phyloP scores from a whole-genome alignment of 2,113 vertebrate genomes.

The Ceyx cyanopectus region DNA sequence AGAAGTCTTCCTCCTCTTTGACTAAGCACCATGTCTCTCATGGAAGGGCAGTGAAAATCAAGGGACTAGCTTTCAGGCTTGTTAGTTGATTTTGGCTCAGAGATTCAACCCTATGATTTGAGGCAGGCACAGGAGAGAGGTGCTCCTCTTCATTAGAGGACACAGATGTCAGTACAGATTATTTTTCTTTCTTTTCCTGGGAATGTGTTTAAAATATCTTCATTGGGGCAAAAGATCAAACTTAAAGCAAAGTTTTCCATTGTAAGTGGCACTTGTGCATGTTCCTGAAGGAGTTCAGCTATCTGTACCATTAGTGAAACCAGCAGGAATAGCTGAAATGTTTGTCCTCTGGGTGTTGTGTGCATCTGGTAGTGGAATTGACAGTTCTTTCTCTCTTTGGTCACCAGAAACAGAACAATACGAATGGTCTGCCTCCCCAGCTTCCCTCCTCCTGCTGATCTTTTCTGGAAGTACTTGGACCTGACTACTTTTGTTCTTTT shows the following conservation, averaged over 20 bases:
- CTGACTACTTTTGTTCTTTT: constrained; percentile 80
- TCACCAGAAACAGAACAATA: constrained; percentile 74
- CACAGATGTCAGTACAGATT: background rate
- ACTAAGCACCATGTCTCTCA: background rate
- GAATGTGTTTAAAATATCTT: background rate
- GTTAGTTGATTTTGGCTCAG: background rate
- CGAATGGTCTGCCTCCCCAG: constrained; percentile 79
- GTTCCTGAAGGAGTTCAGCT: background rate
- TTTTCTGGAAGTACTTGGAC: constrained; percentile 85
- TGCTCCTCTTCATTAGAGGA: fast-evolving
- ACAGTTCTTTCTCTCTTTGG: constrained; percentile 28
- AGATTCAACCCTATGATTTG: background rate
- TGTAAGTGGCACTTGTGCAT: background rate
- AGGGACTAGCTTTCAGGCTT: background rate
- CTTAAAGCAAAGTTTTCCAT: background rate
- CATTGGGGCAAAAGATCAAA: background rate
- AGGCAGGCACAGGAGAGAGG: background rate
- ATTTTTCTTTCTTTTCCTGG: background rate
- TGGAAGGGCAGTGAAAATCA: background rate
- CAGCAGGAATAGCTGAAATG: background rate
- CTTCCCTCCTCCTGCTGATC: constrained; percentile 81
- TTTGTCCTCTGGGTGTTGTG: background rate
- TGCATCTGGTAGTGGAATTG: background rate
- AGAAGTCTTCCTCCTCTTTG: background rate
- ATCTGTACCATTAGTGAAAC: background rate